These are phyloP conservation scores for Mobula hypostoma DNA, from an alignment of 2,113 vertebrate species.

Conservation along the genomic window DNA sequence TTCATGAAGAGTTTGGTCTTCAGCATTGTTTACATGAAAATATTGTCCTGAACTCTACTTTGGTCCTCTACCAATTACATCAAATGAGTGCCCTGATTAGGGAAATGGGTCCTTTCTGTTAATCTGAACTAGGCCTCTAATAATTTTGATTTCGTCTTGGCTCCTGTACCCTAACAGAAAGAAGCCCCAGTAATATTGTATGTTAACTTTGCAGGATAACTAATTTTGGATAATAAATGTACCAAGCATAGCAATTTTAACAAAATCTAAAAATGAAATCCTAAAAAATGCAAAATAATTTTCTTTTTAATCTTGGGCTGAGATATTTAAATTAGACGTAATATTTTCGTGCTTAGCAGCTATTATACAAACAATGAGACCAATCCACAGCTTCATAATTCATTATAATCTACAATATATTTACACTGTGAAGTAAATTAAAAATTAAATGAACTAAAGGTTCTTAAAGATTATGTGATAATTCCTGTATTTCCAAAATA, in stretches of 20 bases:
- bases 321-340: too few relatives aligned
- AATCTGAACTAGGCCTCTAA: too few relatives aligned
- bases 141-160: too few relatives aligned
- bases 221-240: neutral
- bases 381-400: neutral
- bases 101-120: too few relatives aligned
- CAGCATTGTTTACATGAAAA: too few relatives aligned
- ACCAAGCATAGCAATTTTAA: neutral
- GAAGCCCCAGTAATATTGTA: neutral
- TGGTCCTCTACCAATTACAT: too few relatives aligned
- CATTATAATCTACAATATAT: neutral
- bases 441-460: neutral
- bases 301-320: conserved; percentile 2
- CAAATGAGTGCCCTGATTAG: too few relatives aligned
- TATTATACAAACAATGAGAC: neutral
- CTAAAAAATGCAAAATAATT: too few relatives aligned
- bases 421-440: neutral
- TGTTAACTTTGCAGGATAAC: neutral
- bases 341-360: neutral
- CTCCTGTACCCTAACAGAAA: too few relatives aligned
- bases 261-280: neutral
- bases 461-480: neutral
- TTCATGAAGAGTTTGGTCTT: too few relatives aligned
- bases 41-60: too few relatives aligned
- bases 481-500: neutral